Percentiles rank a stretch among this genome's conserved stretches.
phyloP scores from a whole-genome alignment of 1,140 invertebrate genomes.

The Anthonomus grandis region DNA sequence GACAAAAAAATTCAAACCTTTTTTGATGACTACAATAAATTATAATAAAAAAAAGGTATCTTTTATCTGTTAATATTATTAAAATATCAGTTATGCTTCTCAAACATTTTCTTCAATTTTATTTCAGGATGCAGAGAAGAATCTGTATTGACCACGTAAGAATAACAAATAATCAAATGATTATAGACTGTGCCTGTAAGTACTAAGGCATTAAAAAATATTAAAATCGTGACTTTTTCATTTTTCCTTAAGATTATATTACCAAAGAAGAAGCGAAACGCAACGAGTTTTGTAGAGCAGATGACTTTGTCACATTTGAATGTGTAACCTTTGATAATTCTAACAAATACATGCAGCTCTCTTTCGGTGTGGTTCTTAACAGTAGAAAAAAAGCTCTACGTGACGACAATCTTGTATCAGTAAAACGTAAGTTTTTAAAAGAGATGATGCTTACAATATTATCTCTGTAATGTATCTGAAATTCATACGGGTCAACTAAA shows the following conservation, averaged over 20 bases:
- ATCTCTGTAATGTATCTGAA: no score
- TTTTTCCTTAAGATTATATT: conserved; percentile 17
- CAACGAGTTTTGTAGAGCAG: conserved; percentile 5
- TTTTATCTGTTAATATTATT: no score
- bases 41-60: no score
- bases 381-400: not conserved
- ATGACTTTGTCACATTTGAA: conserved; percentile 25
- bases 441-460: no score
- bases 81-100: no score
- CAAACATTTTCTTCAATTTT: no score
- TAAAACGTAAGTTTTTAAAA: conserved; percentile 17
- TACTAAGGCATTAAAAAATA: not conserved
- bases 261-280: not conserved
- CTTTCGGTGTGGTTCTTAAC: conserved; percentile 18
- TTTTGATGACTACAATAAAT: no score
- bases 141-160: conserved; percentile 4
- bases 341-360: not conserved
- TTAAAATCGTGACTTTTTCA: no score
- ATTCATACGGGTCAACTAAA: no score
- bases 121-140: conserved; percentile 8
- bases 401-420: not conserved
- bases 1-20: no score
- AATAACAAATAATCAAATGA: conserved; percentile 3
- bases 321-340: not conserved
- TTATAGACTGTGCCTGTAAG: conserved; percentile 19